These are phyloP conservation scores for Sterrhoptilus dennistouni DNA, from an alignment of 2,113 vertebrate genomes.

Conservation along the genomic window DNA sequence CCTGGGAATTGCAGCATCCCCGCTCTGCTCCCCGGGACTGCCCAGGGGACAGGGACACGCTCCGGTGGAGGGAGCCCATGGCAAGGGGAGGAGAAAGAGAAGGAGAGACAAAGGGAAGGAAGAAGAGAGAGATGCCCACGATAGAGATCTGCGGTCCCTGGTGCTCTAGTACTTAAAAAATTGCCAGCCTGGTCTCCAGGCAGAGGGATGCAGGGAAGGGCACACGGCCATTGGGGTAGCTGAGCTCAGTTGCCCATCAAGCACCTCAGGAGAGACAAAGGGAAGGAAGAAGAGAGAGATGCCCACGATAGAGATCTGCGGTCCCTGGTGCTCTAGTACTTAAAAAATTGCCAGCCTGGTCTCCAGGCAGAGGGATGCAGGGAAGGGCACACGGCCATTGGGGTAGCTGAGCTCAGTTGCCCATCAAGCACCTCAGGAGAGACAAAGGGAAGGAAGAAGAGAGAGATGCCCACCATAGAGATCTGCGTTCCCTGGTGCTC, in stretches of 20 bases:
- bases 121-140: not conserved
- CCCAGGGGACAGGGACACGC: constrained; percentile 22
- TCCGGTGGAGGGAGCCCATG: not conserved
- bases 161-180: not conserved
- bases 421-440: no score
- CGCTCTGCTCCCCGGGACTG: constrained; percentile 42
- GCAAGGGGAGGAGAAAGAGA: constrained; percentile 51
- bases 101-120: constrained; percentile 32
- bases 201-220: not conserved
- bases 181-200: not conserved
- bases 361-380: no score
- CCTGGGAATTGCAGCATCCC: constrained; percentile 74
- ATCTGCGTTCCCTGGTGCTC: not conserved
- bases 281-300: no score
- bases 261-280: no score
- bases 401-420: no score
- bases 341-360: no score
- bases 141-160: not conserved
- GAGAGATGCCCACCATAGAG: not conserved
- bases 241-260: not conserved
- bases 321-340: no score
- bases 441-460: constrained; percentile 24
- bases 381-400: no score
- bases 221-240: not conserved
- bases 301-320: no score